phyloP scores from a whole-genome alignment of 1,140 invertebrate genomes.

The Drosophila sp. region DNA sequence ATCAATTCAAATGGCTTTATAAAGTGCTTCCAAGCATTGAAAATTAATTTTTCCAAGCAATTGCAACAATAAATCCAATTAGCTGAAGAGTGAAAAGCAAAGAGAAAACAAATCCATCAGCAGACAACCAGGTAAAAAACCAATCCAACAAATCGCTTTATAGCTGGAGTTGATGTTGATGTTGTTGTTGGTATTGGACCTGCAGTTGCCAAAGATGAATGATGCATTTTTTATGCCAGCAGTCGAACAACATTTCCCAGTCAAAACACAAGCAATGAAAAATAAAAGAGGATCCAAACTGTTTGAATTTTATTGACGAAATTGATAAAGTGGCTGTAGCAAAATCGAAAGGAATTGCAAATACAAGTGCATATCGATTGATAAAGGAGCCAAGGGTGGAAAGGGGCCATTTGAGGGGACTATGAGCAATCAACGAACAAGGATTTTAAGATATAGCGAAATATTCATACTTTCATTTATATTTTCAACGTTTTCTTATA shows the following conservation, averaged over 20 bases:
- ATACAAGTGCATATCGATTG: conserved; percentile 34
- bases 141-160: conserved; percentile 10
- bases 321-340: conserved; percentile 57
- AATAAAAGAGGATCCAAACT: conserved; percentile 24
- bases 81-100: conserved; percentile 14
- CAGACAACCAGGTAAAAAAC: conserved; percentile 35
- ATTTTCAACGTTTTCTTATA: conserved; percentile 9
- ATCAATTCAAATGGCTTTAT: conserved; percentile 1
- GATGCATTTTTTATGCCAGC: conserved; percentile 46
- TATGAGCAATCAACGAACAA: conserved; percentile 4
- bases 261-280: conserved; percentile 10
- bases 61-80: conserved; percentile 52
- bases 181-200: too few species aligned
- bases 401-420: not conserved
- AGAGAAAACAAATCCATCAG: conserved; percentile 17
- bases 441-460: not conserved
- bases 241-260: conserved; percentile 1
- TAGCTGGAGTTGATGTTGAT: not conserved
- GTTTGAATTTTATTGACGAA: conserved; percentile 61
- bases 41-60: conserved; percentile 30
- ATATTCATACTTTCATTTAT: not conserved
- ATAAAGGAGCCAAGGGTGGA: not conserved
- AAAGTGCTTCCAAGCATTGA: conserved; percentile 1
- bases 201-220: conserved; percentile 29
- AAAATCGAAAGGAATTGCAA: conserved; percentile 52